phyloP scores from a whole-genome alignment of 1,140 invertebrate species.

The Streblospio benedicti region DNA sequence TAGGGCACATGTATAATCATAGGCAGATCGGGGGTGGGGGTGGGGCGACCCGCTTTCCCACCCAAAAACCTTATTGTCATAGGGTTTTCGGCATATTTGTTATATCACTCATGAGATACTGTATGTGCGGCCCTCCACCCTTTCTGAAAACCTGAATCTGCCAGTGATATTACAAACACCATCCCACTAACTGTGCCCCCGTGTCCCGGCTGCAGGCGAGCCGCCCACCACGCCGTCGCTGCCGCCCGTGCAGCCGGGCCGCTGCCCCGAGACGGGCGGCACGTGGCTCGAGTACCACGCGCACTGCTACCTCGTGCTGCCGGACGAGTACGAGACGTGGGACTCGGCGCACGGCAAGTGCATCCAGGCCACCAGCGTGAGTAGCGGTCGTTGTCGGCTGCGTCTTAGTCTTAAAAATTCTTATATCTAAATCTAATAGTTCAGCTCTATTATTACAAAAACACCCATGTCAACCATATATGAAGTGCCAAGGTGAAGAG shows the following conservation, averaged over 20 bases:
- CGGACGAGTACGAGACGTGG: constrained; percentile 1
- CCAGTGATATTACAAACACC: background rate
- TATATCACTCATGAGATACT: constrained; percentile 4
- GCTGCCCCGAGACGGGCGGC: background rate
- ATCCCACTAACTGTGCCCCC: background rate
- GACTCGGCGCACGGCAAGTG: no score
- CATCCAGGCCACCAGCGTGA: no score
- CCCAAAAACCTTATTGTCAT: no score
- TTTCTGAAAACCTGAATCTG: background rate
- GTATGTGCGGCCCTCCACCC: background rate
- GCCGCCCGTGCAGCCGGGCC: background rate
- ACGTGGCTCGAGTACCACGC: constrained; percentile 1
- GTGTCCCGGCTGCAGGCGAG: background rate
- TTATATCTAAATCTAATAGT: no score
- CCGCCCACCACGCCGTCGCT: background rate
- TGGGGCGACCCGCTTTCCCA: no score
- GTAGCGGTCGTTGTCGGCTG: no score
- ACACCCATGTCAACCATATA: no score
- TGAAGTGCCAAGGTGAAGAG: no score
- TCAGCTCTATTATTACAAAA: no score
- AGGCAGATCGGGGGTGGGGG: no score
- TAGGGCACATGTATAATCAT: no score
- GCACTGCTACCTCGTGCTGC: background rate
- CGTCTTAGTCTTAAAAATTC: no score
- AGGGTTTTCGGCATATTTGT: constrained; percentile 1